A percentile compares a stretch with the other conserved stretches of the same genome.
Evolutionary conservation across 2,113 vertebrate genomes (phyloP).

Genomic region (Elaphurus davidianus): DNA sequence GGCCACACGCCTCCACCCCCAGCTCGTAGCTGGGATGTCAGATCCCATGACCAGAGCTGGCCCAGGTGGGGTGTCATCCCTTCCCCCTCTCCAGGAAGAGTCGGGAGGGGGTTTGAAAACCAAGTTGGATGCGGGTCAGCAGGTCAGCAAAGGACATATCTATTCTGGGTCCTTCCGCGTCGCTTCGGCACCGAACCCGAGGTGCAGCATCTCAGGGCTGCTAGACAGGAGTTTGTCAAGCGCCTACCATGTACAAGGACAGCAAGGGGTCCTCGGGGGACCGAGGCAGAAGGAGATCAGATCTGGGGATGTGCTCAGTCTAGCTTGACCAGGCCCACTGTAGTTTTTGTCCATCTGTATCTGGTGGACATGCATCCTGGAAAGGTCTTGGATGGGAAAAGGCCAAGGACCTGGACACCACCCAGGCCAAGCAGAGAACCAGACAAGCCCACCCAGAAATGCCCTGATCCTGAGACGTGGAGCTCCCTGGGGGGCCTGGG

Average conservation of each 20-base stretch:
- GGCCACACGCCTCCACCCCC: neutral
- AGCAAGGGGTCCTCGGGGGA: neutral
- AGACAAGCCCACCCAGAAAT: neutral
- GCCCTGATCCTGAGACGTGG: neutral
- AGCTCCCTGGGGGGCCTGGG: neutral
- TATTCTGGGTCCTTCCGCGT: accelerated
- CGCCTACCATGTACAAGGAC: neutral
- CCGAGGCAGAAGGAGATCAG: neutral
- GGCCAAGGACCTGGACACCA: neutral
- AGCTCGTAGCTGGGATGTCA: neutral
- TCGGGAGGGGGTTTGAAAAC: neutral
- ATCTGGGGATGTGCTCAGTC: neutral
- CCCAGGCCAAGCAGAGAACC: neutral
- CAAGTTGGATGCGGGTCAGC: neutral
- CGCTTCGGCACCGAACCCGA: neutral
- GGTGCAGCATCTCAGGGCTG: accelerated
- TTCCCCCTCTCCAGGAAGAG: neutral
- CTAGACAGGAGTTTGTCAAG: neutral
- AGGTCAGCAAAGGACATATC: neutral
- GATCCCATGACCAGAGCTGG: neutral
- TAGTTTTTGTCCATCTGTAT: neutral
- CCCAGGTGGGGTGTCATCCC: neutral
- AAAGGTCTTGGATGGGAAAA: neutral
- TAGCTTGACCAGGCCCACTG: neutral
- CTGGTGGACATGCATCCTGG: neutral